These are phyloP conservation scores for Aulostomus chinensis DNA, from an alignment of 2,797 vertebrate genomes.

Conservation along the genomic window DNA sequence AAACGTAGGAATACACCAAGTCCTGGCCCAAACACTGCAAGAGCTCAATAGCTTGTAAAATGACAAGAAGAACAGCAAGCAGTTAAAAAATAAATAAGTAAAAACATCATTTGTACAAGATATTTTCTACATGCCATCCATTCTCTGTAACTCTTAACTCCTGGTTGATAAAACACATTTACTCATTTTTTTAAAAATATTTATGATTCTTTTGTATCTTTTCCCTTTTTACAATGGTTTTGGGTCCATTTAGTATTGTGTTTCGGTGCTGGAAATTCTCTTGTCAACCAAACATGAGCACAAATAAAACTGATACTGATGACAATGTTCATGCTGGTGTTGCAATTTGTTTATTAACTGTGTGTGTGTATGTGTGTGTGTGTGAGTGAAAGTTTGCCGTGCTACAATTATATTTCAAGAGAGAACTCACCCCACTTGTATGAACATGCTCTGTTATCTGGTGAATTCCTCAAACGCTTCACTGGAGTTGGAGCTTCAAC, in stretches of 20 bases:
- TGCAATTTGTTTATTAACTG: constrained; percentile 5
- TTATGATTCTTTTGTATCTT: constrained; percentile 63
- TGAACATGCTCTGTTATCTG: no score
- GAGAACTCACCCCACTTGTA: no score
- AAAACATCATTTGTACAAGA: constrained; percentile 29
- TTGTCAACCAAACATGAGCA: constrained; percentile 46
- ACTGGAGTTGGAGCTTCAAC: no score
- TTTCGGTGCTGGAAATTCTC: constrained; percentile 50
- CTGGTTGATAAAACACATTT: constrained; percentile 49
- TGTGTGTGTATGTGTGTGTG: not conserved
- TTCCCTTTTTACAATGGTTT: constrained; percentile 53
- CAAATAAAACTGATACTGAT: constrained; percentile 69
- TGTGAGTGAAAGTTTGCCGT: not conserved
- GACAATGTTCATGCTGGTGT: not conserved
- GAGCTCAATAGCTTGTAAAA: constrained; percentile 91
- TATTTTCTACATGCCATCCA: constrained; percentile 60
- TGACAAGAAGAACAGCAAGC: constrained; percentile 37
- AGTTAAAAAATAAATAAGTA: no score
- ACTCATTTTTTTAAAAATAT: constrained; percentile 51
- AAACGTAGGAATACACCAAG: constrained; percentile 87
- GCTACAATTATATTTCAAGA: not conserved
- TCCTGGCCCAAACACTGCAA: constrained; percentile 92
- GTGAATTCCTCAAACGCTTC: no score
- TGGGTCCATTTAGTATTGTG: constrained; percentile 56
- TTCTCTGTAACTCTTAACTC: constrained; percentile 42